phyloP scores from a whole-genome alignment of 2,113 vertebrate species.

The Gymnobelideus leadbeateri region DNA sequence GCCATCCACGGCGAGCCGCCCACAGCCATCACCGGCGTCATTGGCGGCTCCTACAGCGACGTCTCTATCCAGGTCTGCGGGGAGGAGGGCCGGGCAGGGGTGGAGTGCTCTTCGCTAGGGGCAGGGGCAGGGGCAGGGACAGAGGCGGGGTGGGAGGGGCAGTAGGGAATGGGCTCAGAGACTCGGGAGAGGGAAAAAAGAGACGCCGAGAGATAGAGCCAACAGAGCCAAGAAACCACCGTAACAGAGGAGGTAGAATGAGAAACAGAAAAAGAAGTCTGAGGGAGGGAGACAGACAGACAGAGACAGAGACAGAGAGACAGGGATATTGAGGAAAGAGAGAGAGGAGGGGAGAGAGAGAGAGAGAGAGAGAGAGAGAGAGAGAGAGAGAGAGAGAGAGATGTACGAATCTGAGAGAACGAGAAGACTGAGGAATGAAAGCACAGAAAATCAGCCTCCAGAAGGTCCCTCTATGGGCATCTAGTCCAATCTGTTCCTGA shows the following conservation, averaged over 20 bases:
- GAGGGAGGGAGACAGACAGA: background rate
- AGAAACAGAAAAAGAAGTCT: no score
- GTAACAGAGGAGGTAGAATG: background rate
- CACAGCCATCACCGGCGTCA: constrained; percentile 95
- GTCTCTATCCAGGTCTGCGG: constrained; percentile 96
- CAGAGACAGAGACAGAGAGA: background rate
- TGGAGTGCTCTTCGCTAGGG: background rate
- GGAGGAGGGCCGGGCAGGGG: background rate
- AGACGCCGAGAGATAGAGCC: no score
- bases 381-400: background rate
- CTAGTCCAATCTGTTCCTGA: background rate
- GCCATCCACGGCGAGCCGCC: constrained; percentile 94
- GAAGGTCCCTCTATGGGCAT: background rate
- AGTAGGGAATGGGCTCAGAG: background rate
- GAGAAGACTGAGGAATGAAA: background rate
- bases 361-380: background rate
- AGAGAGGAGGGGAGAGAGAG: background rate
- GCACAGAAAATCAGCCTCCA: background rate
- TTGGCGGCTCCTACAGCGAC: constrained; percentile 97
- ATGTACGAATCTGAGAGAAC: background rate
- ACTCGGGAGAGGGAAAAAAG: background rate
- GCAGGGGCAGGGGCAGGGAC: background rate
- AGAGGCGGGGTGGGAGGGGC: no score
- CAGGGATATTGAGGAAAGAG: no score
- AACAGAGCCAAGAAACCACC: background rate